Conservation (phyloP, 1,140 invertebrate genomes). For the Plectrocnemia conspersa region DNA sequence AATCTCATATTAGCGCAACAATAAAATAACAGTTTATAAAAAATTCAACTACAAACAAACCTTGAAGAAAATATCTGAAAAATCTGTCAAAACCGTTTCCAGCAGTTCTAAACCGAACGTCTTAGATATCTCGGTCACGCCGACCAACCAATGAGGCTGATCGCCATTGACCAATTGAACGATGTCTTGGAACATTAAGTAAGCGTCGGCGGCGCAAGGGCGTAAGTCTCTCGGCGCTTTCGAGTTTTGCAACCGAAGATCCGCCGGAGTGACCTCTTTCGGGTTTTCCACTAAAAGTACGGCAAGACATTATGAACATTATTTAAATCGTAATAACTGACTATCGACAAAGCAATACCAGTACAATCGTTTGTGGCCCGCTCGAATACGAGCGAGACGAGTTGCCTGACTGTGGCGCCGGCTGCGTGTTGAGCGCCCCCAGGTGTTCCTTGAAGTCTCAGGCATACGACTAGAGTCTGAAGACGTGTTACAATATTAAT, state of each 20-base stretch:
- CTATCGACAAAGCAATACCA: constrained; percentile 18
- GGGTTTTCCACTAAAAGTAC: constrained; percentile 28
- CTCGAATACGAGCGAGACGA: constrained; percentile 96
- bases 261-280: constrained; percentile 67
- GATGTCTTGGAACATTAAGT: constrained; percentile 93
- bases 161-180: constrained; percentile 96
- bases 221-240: constrained; percentile 74
- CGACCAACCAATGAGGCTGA: constrained; percentile 89
- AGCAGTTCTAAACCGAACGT: constrained; percentile 94
- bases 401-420: constrained; percentile 91
- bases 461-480: constrained; percentile 91
- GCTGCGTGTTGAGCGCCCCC: constrained; percentile 87
- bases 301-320: background rate
- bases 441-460: constrained; percentile 73
- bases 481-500: constrained; percentile 15
- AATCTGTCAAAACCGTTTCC: constrained; percentile 88
- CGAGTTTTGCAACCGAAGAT: constrained; percentile 72
- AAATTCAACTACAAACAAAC: constrained; percentile 48
- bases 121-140: constrained; percentile 94
- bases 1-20: constrained; percentile 22
- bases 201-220: constrained; percentile 91
- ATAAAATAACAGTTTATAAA: constrained; percentile 10
- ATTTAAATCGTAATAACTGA: background rate
- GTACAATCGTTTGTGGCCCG: constrained; percentile 56
- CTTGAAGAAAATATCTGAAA: constrained; percentile 88